Conservation (phyloP, 2,113 vertebrate genomes). For the Boulengeromyrus knoepffleri region DNA sequence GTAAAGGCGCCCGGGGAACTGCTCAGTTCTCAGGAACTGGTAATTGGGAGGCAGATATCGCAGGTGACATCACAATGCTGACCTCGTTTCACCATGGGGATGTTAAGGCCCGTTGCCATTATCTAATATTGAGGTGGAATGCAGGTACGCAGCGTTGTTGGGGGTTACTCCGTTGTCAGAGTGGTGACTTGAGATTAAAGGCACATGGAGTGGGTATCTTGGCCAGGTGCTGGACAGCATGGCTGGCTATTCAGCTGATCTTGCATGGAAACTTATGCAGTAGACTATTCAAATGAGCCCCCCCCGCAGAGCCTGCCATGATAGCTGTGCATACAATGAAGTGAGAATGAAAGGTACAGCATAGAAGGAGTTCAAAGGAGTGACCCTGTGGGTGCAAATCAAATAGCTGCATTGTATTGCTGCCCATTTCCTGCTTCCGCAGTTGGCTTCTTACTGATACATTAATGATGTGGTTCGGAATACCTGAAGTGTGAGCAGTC, state of each 20-base stretch:
- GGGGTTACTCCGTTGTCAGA: not conserved
- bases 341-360: slow-evolving; percentile 28
- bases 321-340: not conserved
- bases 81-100: not conserved
- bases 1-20: not conserved
- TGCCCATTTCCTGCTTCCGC: slow-evolving; percentile 57
- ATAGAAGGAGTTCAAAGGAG: slow-evolving; percentile 53
- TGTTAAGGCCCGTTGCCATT: not conserved
- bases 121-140: not conserved
- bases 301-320: not conserved
- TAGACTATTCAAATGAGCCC: not conserved
- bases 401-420: slow-evolving; percentile 65
- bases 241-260: not conserved
- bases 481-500: slow-evolving; percentile 56
- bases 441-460: slow-evolving; percentile 70
- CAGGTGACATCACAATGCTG: not conserved
- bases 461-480: slow-evolving; percentile 64
- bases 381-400: slow-evolving; percentile 62
- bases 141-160: not conserved
- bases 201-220: not conserved
- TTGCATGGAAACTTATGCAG: not conserved
- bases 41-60: not conserved
- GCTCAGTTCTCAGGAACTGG: not conserved
- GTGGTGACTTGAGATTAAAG: not conserved
- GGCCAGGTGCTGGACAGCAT: not conserved